Base-by-base conservation (phyloP, 2,797 vertebrate species). In the Oryzias dopingdopingensis region DNA sequence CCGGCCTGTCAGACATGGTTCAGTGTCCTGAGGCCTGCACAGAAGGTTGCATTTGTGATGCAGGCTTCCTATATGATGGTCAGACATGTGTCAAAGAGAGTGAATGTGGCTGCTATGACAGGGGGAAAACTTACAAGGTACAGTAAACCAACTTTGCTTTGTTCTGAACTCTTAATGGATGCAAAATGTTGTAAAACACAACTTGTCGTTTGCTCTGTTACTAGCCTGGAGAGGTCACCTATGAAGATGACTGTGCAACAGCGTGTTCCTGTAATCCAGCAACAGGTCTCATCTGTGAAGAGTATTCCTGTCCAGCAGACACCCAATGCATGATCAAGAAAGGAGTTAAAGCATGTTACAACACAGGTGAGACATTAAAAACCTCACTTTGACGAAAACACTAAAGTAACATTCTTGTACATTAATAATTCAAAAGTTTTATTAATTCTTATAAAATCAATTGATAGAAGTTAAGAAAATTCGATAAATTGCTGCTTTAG, bases 1-100 rank as follows among this genome's bases (percentile, higher is more conserved):
- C 86, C 0, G 91, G 91, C 3, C 79, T 94, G 49, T 79, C 80
- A 0, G 76, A 83, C 0, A 67, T 91, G 0, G 70, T 56, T 0
- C 29, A 65, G 26, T 92, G 90, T 62, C 72, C 89, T 0, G 55
- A 45, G 0, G 50, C 6, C 1, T 95, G 93, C 32, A 77, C 75
- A 0, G 93, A 95, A 62, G 93, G 92, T 49, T 95, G 94, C 37
- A 86, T 91, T 59, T 95, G 93, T 45, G 70, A 94, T 56, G n/a
- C 56, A 0, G 92, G 89, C 42, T 94, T 88, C 70, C 59, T 91
- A 69, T 93, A 86, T 37, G 79, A 92, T 0, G 92, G 94, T 12
- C 70, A 90, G 4, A 50, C 1, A 7, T 95, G 94, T 1, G 82
- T 94, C 52, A 77, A 82, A 49, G 71, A 88, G n/a, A 53, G 77